Evolutionary conservation across 1,140 invertebrate genomes (phyloP).

Genomic region (Drosophila chauvacae): DNA sequence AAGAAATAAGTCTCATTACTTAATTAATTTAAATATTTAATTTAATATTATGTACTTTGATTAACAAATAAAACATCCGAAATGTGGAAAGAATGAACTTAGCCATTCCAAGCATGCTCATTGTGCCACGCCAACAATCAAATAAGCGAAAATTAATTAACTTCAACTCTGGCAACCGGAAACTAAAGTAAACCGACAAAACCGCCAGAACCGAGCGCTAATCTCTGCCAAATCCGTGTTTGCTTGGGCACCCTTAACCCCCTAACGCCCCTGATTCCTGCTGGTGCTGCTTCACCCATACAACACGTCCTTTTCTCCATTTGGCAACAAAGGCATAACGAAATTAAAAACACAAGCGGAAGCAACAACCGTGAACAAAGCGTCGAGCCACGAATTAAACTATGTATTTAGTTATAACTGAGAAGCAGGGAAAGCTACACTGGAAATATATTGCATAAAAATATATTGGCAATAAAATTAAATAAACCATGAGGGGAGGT

Average conservation of each 20-base stretch:
- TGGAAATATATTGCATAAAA: background rate
- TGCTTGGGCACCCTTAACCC: slow-evolving; percentile 5
- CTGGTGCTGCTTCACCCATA: slow-evolving; percentile 1
- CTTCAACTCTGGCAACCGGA: slow-evolving; percentile 30
- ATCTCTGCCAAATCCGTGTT: slow-evolving; percentile 58
- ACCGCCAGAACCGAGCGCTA: slow-evolving; percentile 54
- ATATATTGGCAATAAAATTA: background rate
- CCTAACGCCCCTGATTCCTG: background rate
- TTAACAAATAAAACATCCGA: background rate
- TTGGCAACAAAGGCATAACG: slow-evolving; percentile 45
- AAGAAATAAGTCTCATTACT: background rate
- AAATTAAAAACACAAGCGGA: slow-evolving; percentile 33
- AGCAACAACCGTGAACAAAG: slow-evolving; percentile 56
- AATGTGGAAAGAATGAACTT: background rate
- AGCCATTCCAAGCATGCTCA: slow-evolving; percentile 1
- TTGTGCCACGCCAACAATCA: slow-evolving; percentile 31
- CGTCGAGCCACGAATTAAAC: slow-evolving; percentile 53
- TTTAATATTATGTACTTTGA: background rate
- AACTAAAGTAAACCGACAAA: slow-evolving; percentile 38
- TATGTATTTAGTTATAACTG: slow-evolving; percentile 48
- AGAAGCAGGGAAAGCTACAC: background rate
- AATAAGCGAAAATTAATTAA: slow-evolving; percentile 72
- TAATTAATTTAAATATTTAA: background rate
- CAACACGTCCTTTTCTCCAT: slow-evolving; percentile 7
- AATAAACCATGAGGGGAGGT: background rate